A percentile compares a stretch with the other conserved stretches of the same genome.
phyloP scores from a whole-genome alignment of 2,888 invertebrate species.

The Drosophila colorata region DNA sequence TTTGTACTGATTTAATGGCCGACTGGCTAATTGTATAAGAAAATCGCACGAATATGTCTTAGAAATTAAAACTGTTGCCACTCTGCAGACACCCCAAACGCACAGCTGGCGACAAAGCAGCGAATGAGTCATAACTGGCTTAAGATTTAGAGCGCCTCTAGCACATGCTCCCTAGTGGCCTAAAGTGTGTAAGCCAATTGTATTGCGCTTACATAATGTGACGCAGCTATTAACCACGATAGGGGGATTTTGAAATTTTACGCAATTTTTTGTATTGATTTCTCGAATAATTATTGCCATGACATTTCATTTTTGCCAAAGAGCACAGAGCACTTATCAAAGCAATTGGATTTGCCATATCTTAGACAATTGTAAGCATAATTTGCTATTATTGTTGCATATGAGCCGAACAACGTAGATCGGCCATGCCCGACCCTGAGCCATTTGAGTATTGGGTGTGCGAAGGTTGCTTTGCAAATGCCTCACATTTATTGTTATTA shows the following conservation, averaged over 20 bases:
- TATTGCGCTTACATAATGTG: conserved; percentile 42
- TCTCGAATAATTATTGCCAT: conserved; percentile 47
- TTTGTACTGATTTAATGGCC: conserved; percentile 56
- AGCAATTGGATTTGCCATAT: conserved; percentile 63
- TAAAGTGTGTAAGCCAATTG: conserved; percentile 22
- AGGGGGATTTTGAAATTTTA: conserved; percentile 12
- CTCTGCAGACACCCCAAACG: conserved; percentile 57
- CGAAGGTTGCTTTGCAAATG: conserved; percentile 32
- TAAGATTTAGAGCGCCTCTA: conserved; percentile 31
- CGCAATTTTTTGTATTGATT: conserved; percentile 28
- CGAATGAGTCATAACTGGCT: conserved; percentile 51
- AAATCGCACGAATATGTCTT: conserved; percentile 33
- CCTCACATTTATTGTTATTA: conserved; percentile 6
- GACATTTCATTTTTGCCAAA: conserved; percentile 51
- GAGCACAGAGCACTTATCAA: conserved; percentile 39
- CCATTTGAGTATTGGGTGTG: conserved; percentile 42
- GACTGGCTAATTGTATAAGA: conserved; percentile 56
- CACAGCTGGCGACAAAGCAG: conserved; percentile 60
- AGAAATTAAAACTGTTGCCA: conserved; percentile 56
- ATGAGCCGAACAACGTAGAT: conserved; percentile 20
- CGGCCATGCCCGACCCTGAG: conserved; percentile 51
- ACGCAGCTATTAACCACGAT: conserved; percentile 23
- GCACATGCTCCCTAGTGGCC: conserved; percentile 30
- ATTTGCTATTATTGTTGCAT: conserved; percentile 61
- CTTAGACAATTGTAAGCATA: conserved; percentile 54